phyloP scores from a whole-genome alignment of 2,888 invertebrate genomes.

The Ethmia dodecea region DNA sequence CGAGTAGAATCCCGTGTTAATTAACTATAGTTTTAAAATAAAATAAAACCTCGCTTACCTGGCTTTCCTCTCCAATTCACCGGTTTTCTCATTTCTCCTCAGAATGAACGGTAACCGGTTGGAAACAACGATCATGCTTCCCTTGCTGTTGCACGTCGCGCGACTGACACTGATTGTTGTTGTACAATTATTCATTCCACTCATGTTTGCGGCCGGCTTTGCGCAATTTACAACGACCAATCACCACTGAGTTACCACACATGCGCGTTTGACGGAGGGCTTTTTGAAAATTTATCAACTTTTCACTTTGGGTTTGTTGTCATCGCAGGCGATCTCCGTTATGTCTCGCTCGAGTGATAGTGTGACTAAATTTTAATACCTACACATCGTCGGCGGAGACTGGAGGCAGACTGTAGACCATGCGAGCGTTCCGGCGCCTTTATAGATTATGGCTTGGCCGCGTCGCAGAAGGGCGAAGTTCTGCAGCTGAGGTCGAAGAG shows the following conservation, averaged over 20 bases:
- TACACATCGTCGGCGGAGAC: slow-evolving; percentile 64
- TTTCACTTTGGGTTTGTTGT: slow-evolving; percentile 37
- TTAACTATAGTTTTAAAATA: too few species aligned
- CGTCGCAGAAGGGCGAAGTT: slow-evolving; percentile 60
- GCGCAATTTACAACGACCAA: slow-evolving; percentile 54
- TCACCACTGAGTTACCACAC: slow-evolving; percentile 55
- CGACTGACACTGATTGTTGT: slow-evolving; percentile 54
- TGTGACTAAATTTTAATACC: too few species aligned
- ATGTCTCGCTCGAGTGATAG: slow-evolving; percentile 33
- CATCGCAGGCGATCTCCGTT: slow-evolving; percentile 41
- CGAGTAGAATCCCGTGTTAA: too few species aligned
- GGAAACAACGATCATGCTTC: slow-evolving; percentile 93
- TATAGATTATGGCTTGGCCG: slow-evolving; percentile 66
- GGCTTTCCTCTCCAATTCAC: slow-evolving; percentile 86
- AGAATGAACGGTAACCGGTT: slow-evolving; percentile 93
- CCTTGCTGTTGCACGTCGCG: slow-evolving; percentile 75
- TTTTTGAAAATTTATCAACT: slow-evolving; percentile 36
- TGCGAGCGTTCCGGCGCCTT: slow-evolving; percentile 57
- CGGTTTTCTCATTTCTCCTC: slow-evolving; percentile 84
- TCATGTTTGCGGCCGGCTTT: slow-evolving; percentile 51
- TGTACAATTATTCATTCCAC: slow-evolving; percentile 37
- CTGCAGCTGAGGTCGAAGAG: slow-evolving; percentile 45
- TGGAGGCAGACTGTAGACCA: slow-evolving; percentile 63
- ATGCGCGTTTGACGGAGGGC: slow-evolving; percentile 56
- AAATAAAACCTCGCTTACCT: slow-evolving; percentile 77